Base-by-base conservation (phyloP, 2,797 vertebrate genomes). In the Phalloptychus januarius region DNA sequence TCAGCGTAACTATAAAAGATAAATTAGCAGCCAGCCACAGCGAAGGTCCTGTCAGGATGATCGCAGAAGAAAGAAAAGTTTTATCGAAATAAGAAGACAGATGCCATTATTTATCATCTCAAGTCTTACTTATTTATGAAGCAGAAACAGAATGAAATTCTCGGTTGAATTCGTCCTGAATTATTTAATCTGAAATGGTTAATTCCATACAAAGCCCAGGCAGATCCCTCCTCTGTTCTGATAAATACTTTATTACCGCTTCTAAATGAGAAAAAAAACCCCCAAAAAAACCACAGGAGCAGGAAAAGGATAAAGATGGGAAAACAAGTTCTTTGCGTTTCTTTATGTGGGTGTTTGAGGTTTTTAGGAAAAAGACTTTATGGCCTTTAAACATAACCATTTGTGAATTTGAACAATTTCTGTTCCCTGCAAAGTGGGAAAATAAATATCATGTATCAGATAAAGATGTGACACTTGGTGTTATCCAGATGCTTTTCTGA, bases 21-120 rank as follows among this genome's bases (percentile, higher is more conserved):
- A 52, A 25, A 76, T 87, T 13, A 85, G 50, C 65, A 69, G 79
- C 54, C 74, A 61, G 3, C 72, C 61, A 80, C 71, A 76, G 74
- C 76, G 61, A 77, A 69, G 72, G 81, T 73, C 75, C 79, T 87
- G 71, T 85, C 79, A 33, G 48, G 83, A 79, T 58, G 79, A 52
- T 36, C 79, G 85, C 28, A 52, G 48, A 71, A 77, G 85, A 86
- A 86, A 89, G 86, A 87, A 88, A 95, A 94, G 86, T 69, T 93
- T 94, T 86, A 84, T 85, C 80, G 86, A 85, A 88, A 91, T 83
- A 90, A 89, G 82, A 93, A 90, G 92, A 93, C 90, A 93, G 90
- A 93, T 95, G 95, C 93, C 94, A 95, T 95, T 95, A 95, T 96
- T 95, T 96, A 95, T 96, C 94, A 95, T 93, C 89, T 88, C 86